Base-by-base conservation (phyloP, 1,140 invertebrate genomes). In the Eupeodes corollae region DNA sequence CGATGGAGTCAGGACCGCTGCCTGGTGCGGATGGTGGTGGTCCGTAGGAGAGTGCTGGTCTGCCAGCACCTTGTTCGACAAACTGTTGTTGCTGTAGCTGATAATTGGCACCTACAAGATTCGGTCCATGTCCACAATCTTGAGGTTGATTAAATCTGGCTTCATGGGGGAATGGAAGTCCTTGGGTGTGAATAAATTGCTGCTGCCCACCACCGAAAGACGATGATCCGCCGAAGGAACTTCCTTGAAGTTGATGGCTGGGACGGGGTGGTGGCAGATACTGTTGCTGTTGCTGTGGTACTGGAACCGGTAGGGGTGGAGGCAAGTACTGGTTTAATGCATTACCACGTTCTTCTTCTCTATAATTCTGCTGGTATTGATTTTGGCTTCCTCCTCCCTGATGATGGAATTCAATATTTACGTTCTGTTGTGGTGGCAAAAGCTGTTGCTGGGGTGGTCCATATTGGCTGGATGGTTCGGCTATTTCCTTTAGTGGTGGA, bases 401-500 rank as follows among this genome's bases (percentile, higher is more conserved):
- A 16, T 37, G 35, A 16, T 37, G 35, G 35, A 37, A 16, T 26
- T 26, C 21, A 26, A 26, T 26, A 26, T 26, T 26, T 26, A 26
- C 21, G 8, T 3, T 5, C 8, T 26, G 3, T 10, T n/a, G 35
- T 5, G 35, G 35, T 5, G 35, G 35, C 13, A 37, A 16, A 5
- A 14, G 15, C 11, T 47, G 44, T 18, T 45, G 44, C 34, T 71
- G 68, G 2, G 75, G 75, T 12, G 75, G 54, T 50, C 70, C 73
- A 58, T 71, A 75, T 0, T 75, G 53, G 48, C 58, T 70, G 1
- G 72, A 66, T 1, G 72, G 73, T 56, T 70, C 69, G 8, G 71
- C 61, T 6, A 75, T 56, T 46, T 81, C 77, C 18, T 75, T 63
- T 13, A 79, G 73, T 3, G 80, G 77, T 2, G 80, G 80, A 0